These are phyloP conservation scores for Mizuhopecten yessoensis DNA, from an alignment of 1,140 invertebrate genomes.

Conservation along the genomic window DNA sequence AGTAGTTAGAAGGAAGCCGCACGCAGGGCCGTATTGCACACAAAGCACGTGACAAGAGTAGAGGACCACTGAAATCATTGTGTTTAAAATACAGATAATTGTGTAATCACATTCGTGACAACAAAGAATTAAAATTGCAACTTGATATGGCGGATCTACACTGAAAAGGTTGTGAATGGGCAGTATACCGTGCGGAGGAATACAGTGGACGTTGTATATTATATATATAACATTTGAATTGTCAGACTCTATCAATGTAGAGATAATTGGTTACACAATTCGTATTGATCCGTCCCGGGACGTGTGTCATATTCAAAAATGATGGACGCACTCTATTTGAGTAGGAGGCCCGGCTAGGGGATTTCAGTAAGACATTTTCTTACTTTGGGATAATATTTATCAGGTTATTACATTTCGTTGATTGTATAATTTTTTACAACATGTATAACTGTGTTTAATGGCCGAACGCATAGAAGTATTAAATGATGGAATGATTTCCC, in stretches of 20 bases:
- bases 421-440: not conserved
- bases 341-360: not conserved
- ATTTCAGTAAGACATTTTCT: not conserved
- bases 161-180: not conserved
- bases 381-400: not conserved
- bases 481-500: not conserved
- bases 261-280: slow-evolving; percentile 39
- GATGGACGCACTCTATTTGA: not conserved
- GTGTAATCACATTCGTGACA: slow-evolving; percentile 23
- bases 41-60: not conserved
- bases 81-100: not conserved
- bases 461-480: not conserved
- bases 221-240: slow-evolving; percentile 9
- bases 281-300: slow-evolving; percentile 23
- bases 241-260: slow-evolving; percentile 14
- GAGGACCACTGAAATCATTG: not conserved
- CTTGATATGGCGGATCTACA: not conserved
- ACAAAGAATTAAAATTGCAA: not conserved
- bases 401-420: not conserved
- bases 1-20: too few relatives aligned
- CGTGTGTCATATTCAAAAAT: slow-evolving; percentile 34
- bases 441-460: not conserved
- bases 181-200: slow-evolving; percentile 1
- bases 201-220: not conserved
- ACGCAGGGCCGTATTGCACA: too few relatives aligned